These are phyloP conservation scores for Oconnorella tubifera DNA, from an alignment of 2,888 invertebrate species.

Conservation along the genomic window DNA sequence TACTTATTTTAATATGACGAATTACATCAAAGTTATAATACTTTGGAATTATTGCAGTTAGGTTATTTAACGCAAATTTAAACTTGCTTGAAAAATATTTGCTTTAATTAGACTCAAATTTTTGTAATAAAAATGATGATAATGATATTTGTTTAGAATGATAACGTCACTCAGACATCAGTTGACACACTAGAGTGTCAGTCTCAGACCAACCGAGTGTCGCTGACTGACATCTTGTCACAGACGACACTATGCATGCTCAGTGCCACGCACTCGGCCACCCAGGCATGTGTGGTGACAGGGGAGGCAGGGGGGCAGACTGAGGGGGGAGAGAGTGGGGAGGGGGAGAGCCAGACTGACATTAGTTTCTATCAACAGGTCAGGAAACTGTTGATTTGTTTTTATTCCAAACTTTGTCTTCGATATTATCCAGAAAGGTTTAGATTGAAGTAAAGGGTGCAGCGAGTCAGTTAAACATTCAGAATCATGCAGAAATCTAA, in stretches of 20 bases:
- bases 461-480: no score
- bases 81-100: no score
- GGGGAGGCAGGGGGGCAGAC: background rate
- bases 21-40: no score
- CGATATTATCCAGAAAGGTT: conserved; percentile 9
- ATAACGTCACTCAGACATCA: background rate
- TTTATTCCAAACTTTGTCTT: background rate
- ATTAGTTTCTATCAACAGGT: background rate
- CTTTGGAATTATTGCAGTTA: no score
- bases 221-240: background rate
- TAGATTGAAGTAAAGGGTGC: no score
- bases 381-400: background rate
- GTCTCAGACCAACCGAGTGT: conserved; percentile 7
- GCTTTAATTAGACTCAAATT: background rate
- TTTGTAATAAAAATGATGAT: background rate
- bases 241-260: conserved; percentile 10
- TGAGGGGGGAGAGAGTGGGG: no score
- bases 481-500: no score
- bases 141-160: background rate
- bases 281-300: conserved; percentile 1
- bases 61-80: no score
- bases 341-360: conserved; percentile 8
- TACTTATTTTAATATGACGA: no score
- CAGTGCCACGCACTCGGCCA: background rate
- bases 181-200: no score